Evolutionary conservation across 2,797 vertebrate genomes (phyloP).

Genomic region (Monodelphis domestica): DNA sequence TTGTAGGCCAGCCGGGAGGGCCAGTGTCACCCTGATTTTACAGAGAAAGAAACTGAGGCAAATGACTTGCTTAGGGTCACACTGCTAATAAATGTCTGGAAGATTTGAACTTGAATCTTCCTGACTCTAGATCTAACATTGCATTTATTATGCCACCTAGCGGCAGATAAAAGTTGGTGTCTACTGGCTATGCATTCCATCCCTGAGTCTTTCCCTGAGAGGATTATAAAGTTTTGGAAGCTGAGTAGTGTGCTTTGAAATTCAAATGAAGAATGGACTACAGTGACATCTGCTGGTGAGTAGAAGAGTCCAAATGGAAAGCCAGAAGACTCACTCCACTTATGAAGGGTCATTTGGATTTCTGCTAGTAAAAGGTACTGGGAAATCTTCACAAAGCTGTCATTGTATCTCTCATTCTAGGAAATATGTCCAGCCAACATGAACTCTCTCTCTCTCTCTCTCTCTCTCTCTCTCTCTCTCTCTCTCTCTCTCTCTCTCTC

Average conservation of each 20-base stretch:
- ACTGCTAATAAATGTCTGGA: background rate
- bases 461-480: too few species aligned
- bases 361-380: background rate
- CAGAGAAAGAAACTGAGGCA: background rate
- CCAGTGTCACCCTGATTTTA: background rate
- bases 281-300: background rate
- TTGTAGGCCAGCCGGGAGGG: background rate
- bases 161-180: background rate
- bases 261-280: background rate
- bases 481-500: too few species aligned
- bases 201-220: background rate
- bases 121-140: background rate
- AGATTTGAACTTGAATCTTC: background rate
- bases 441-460: background rate
- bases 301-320: background rate
- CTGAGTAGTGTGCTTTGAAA: background rate
- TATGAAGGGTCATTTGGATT: background rate
- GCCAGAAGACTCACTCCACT: background rate
- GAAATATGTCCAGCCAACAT: background rate
- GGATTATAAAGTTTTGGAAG: background rate
- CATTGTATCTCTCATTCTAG: background rate
- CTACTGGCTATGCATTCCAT: background rate
- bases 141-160: background rate
- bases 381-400: background rate
- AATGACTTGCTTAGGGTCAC: background rate